These are phyloP conservation scores for Caradrina clavipalpis DNA, from an alignment of 2,888 invertebrate genomes.

Conservation along the genomic window DNA sequence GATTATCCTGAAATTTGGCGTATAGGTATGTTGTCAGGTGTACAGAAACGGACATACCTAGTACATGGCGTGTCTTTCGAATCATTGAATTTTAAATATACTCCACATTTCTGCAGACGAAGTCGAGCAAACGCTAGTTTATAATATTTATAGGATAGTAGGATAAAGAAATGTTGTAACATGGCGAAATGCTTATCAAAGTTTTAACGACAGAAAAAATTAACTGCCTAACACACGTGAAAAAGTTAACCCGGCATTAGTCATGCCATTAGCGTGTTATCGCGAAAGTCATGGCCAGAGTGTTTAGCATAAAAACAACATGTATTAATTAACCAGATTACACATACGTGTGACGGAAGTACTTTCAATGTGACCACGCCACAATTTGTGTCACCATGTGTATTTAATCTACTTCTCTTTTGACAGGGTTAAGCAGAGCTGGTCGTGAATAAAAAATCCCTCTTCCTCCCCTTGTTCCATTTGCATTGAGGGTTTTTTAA, in stretches of 20 bases:
- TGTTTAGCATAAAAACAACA: slow-evolving; percentile 36
- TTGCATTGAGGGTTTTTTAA: no score
- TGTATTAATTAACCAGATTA: slow-evolving; percentile 16
- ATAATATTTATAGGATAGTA: no score
- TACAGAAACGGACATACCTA: no score
- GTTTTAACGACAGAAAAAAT: slow-evolving; percentile 9
- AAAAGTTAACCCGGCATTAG: slow-evolving; percentile 2
- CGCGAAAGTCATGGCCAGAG: slow-evolving; percentile 25
- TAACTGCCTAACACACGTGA: background rate
- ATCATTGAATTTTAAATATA: no score
- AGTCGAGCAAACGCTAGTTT: no score
- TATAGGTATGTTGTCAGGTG: no score
- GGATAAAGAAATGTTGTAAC: background rate
- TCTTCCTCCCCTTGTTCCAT: no score
- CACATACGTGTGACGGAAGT: slow-evolving; percentile 6
- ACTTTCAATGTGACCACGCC: slow-evolving; percentile 16
- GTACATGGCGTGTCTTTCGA: no score
- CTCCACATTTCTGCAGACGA: no score
- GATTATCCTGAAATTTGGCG: no score
- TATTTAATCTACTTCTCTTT: background rate
- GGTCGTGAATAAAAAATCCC: no score
- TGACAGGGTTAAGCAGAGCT: background rate
- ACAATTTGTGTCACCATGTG: background rate
- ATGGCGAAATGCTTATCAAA: slow-evolving; percentile 17
- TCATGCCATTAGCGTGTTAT: slow-evolving; percentile 20